Evolutionary conservation across 2,888 invertebrate genomes (phyloP), one percentile per base, ranked within the genome.

Genomic region (Stegophylla sp.): DNA sequence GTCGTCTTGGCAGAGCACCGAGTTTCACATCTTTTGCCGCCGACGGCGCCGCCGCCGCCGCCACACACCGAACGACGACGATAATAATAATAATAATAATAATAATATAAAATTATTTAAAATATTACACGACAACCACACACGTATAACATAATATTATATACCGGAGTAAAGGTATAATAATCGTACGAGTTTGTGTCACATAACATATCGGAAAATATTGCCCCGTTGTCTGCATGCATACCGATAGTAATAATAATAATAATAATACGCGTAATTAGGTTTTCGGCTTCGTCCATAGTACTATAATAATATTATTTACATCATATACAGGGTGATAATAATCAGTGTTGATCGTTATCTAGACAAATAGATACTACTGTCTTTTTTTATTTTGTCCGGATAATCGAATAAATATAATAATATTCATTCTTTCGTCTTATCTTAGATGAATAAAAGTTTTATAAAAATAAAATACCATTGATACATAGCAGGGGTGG

Each of bases 161-260:
- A 53, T 10, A 15, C 53, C 5, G 15, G 48, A 15, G 5, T 17
- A 15, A 15, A 17, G 17, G 51, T n/a, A n/a, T 59, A 73, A 73
- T 73, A 73, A 73, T 59, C 59, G 59, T 59, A n/a, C 45, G 53
- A 12, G 71, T 51, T 28, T 23, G 61, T 63, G 73, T 74, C 61
- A 64, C 63, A 75, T 51, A 75, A 64, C 74, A 34, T 75, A 75
- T 64, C 74, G 63, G 23, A 75, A 75, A 73, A 73, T 73, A 73
- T 73, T 73, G n/a, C 9, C 17, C 59, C 9, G 26, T 12, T 15
- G 23, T 34, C 12, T 41, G 71, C 17, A 41, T 41, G 34, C 41
- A 53, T 26, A 17, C 17, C 23, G 43, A 23, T n/a, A n/a, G 34
- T 5, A 5, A 34, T 61, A 45, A 71, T 71, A 53, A 72, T 72